A percentile compares a stretch with the other conserved stretches of the same genome.
phyloP scores from a whole-genome alignment of 2,888 invertebrate species.

The Macrophya alboannulata region DNA sequence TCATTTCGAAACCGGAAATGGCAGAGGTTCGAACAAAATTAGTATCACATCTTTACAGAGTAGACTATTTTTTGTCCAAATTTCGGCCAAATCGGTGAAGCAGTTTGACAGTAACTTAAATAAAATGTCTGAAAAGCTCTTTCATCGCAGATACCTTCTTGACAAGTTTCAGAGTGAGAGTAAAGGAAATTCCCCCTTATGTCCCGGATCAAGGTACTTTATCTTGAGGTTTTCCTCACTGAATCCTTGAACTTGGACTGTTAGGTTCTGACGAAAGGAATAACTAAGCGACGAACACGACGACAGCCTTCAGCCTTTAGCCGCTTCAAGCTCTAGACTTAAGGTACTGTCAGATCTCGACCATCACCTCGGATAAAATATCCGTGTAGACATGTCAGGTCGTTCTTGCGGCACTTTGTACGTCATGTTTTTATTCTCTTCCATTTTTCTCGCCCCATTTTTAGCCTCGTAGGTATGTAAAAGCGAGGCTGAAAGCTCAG shows the following conservation, averaged over 20 bases:
- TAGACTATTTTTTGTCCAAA: neutral
- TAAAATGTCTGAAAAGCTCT: neutral
- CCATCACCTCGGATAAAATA: conserved; percentile 2
- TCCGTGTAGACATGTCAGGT: conserved; percentile 9
- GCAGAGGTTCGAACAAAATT: neutral
- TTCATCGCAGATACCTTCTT: neutral
- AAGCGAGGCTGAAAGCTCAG: neutral
- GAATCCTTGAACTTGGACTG: conserved; percentile 6
- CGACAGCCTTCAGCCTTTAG: neutral
- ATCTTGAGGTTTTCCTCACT: neutral
- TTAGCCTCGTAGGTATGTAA: neutral
- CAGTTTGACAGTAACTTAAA: neutral
- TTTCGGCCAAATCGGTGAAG: neutral
- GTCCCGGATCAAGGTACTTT: neutral
- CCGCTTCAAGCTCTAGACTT: neutral
- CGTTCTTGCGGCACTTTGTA: conserved; percentile 21
- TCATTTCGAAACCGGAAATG: neutral
- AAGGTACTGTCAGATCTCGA: conserved; percentile 3
- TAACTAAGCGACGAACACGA: neutral
- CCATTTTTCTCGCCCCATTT: conserved; percentile 19
- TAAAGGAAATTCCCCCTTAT: neutral
- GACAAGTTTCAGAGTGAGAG: neutral
- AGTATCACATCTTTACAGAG: neutral
- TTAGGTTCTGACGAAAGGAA: neutral
- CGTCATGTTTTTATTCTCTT: conserved; percentile 32